Evolutionary conservation across 2,113 vertebrate genomes (phyloP).

Genomic region (Nettapus auritus): DNA sequence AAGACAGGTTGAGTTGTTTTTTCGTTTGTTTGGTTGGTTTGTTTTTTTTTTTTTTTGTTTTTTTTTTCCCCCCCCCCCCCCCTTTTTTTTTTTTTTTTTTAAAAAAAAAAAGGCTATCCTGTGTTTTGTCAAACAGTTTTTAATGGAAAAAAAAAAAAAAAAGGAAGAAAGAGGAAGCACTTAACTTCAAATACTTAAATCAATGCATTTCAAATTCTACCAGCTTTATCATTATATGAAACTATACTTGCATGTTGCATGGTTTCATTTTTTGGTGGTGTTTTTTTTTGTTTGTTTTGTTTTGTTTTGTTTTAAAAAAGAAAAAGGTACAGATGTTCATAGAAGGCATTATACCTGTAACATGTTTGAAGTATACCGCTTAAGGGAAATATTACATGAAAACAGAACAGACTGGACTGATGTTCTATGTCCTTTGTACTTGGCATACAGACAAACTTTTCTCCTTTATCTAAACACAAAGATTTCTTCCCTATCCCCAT

Average conservation of each 20-base stretch:
- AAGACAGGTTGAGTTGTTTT: neutral
- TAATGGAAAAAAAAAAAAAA: no score
- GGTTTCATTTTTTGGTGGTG: neutral
- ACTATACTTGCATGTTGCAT: neutral
- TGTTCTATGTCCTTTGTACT: neutral
- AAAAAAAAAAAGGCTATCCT: neutral
- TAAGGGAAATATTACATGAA: neutral
- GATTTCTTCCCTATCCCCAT: neutral
- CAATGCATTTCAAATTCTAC: neutral
- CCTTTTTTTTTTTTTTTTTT: neutral
- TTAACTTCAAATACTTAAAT: neutral
- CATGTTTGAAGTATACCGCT: neutral
- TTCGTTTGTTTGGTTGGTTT: no score
- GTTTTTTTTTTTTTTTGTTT: no score
- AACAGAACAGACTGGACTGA: neutral
- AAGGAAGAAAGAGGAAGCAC: neutral
- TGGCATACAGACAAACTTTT: conserved; percentile 9
- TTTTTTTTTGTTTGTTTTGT: neutral
- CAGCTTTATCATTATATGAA: neutral
- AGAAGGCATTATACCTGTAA: neutral
- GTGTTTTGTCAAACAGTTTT: neutral
- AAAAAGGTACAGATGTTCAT: neutral
- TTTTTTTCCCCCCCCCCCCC: no score
- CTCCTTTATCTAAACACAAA: conserved; percentile 18
- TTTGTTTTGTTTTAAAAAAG: neutral